Conservation (phyloP, 2,888 invertebrate genomes). For the Nephrotoma appendiculata region DNA sequence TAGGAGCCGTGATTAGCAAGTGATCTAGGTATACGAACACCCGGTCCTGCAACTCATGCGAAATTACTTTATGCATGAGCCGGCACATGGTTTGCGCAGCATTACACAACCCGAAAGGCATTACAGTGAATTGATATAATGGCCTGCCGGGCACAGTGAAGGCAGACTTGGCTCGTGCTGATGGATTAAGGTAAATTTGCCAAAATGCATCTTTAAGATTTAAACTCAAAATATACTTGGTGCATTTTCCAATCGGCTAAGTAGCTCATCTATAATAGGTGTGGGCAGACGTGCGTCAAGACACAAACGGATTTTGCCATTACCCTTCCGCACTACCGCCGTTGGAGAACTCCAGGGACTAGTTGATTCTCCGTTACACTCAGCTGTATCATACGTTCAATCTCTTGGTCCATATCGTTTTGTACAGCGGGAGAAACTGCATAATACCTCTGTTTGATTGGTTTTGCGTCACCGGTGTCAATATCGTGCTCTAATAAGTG, state of each 20-base stretch:
- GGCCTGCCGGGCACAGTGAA: not conserved
- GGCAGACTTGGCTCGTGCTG: not conserved
- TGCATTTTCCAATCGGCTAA: too few relatives aligned
- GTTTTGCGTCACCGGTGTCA: not conserved
- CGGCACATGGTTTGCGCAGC: too few relatives aligned
- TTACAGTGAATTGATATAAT: not conserved
- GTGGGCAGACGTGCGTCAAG: too few relatives aligned
- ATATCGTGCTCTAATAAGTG: not conserved
- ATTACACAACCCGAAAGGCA: too few relatives aligned
- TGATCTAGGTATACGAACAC: too few relatives aligned
- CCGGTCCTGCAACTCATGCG: not conserved
- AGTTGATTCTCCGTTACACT: not conserved
- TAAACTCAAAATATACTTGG: too few relatives aligned
- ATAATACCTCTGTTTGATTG: not conserved
- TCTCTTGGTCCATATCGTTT: not conserved
- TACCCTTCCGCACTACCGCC: not conserved
- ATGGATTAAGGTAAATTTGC: too few relatives aligned
- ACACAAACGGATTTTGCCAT: not conserved
- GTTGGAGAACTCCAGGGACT: not conserved
- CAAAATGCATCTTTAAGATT: too few relatives aligned
- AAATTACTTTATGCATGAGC: not conserved
- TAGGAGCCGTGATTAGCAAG: too few relatives aligned
- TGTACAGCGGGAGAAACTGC: not conserved
- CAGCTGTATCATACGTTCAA: not conserved
- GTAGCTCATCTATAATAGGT: too few relatives aligned